A percentile compares a stretch with the other conserved stretches of the same genome.
These are phyloP conservation scores for Drosophila lacertosa DNA, from an alignment of 1,140 invertebrate genomes.

Conservation along the genomic window DNA sequence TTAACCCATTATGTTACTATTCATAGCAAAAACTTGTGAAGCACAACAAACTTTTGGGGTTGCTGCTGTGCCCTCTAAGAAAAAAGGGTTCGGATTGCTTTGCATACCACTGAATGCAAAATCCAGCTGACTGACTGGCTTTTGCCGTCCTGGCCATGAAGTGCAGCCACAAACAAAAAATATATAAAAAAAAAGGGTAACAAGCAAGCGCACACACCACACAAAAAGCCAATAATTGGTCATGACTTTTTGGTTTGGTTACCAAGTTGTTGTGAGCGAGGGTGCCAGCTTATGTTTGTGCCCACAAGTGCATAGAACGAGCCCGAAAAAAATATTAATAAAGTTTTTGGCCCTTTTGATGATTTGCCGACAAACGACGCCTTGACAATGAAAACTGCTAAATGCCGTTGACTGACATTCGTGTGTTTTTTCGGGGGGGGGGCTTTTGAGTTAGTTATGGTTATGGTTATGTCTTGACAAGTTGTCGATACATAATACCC, in stretches of 20 bases:
- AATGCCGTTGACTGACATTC: conserved; percentile 62
- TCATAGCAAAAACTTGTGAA: conserved; percentile 54
- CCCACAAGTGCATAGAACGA: conserved; percentile 28
- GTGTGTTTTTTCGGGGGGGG: conserved; percentile 26
- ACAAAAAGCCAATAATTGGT: conserved; percentile 76
- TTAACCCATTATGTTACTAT: conserved; percentile 64
- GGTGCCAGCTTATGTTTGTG: background rate
- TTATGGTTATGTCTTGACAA: conserved; percentile 50
- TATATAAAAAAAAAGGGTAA: conserved; percentile 38
- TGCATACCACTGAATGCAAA: conserved; percentile 40
- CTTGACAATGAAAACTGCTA: conserved; percentile 80
- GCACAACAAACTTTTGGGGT: conserved; percentile 24
- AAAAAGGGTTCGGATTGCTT: conserved; percentile 71
- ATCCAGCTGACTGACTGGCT: background rate
- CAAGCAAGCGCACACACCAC: conserved; percentile 18
- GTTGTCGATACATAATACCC: conserved; percentile 22
- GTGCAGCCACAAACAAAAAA: conserved; percentile 58
- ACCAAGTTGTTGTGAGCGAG: conserved; percentile 46
- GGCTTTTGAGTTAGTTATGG: conserved; percentile 51
- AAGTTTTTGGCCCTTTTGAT: conserved; percentile 73
- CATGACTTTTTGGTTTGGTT: conserved; percentile 81
- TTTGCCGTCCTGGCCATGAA: conserved; percentile 29
- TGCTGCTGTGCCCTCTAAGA: conserved; percentile 19
- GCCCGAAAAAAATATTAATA: conserved; percentile 69
- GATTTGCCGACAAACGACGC: conserved; percentile 66